phyloP scores from a whole-genome alignment of 2,797 vertebrate genomes.

The Allobates femoralis region DNA sequence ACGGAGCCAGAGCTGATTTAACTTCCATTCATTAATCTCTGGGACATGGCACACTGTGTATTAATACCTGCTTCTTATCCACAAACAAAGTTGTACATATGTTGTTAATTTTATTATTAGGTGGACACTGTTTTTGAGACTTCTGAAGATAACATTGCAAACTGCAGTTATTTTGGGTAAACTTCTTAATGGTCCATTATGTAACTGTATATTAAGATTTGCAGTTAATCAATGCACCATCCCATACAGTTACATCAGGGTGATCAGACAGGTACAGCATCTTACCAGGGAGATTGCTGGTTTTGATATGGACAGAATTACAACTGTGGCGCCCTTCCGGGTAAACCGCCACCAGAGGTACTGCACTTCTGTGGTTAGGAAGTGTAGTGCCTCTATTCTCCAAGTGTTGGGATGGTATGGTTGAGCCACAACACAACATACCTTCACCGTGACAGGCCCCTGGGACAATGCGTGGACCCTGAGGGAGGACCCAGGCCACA shows the following conservation, averaged over 20 bases:
- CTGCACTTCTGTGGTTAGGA: no score
- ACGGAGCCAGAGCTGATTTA: conserved; percentile 47
- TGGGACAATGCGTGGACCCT: no score
- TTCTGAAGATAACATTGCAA: not conserved
- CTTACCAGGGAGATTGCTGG: not conserved
- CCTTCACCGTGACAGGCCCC: no score
- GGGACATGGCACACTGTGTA: not conserved
- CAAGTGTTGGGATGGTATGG: no score
- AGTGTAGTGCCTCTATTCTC: no score
- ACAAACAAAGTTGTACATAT: not conserved
- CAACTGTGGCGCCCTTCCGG: no score
- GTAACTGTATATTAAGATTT: not conserved
- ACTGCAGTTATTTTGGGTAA: not conserved
- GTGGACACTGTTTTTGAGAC: not conserved
- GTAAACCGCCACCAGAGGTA: no score
- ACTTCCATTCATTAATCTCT: conserved; percentile 46
- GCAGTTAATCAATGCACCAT: not conserved
- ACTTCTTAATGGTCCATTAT: not conserved
- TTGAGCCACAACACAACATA: no score
- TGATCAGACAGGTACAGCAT: not conserved
- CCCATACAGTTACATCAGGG: not conserved
- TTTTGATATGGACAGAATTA: no score
- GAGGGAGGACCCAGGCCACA: no score
- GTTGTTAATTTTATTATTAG: conserved; percentile 1
- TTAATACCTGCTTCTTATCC: conserved; percentile 10